Conservation (phyloP, 2,113 vertebrate genomes). For the Spermophilus dauricus region DNA sequence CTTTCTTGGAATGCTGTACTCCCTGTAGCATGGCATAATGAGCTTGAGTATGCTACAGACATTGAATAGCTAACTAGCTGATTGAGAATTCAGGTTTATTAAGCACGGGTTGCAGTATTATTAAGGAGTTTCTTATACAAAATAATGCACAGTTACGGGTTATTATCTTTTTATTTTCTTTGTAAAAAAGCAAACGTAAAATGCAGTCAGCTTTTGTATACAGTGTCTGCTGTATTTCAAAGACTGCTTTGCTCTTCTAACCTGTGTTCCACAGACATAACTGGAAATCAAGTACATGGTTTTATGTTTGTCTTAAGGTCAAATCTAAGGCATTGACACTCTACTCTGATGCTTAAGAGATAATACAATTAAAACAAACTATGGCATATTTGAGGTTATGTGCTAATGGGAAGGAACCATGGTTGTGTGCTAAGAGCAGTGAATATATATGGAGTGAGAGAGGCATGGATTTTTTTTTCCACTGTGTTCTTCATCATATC, state of each 20-base stretch:
- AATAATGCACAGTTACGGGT: not conserved
- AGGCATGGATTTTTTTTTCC: conserved; percentile 13
- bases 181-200: not conserved
- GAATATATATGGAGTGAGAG: not conserved
- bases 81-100: not conserved
- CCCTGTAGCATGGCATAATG: not conserved
- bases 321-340: conserved; percentile 15
- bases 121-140: not conserved
- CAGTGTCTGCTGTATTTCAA: conserved; percentile 48
- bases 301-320: conserved; percentile 65
- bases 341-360: not conserved
- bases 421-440: not conserved
- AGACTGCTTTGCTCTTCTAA: not conserved
- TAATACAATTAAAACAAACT: not conserved
- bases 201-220: not conserved
- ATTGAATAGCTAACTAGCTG: not conserved
- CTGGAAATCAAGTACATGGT: conserved; percentile 12
- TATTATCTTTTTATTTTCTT: conserved; percentile 37
- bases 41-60: not conserved
- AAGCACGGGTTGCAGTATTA: not conserved
- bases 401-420: not conserved
- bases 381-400: not conserved
- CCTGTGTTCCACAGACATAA: not conserved
- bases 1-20: not conserved
- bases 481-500: not conserved